phyloP scores from a whole-genome alignment of 2,113 vertebrate species.

The Climacteris rufus region DNA sequence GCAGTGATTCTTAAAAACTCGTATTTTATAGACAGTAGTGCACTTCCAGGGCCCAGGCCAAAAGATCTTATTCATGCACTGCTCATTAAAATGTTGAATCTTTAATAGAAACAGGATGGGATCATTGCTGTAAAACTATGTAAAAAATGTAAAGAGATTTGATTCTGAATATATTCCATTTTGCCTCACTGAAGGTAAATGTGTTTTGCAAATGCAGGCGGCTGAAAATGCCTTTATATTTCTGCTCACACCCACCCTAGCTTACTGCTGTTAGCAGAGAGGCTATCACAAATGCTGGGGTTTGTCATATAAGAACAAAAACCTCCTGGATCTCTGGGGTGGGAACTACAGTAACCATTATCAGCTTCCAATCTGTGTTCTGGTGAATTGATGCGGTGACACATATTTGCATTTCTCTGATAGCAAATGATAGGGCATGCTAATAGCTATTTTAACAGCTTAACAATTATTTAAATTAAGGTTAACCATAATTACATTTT shows the following conservation, averaged over 20 bases:
- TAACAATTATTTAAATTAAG: slow-evolving; percentile 27
- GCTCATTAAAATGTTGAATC: not conserved
- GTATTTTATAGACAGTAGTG: not conserved
- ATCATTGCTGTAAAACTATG: not conserved
- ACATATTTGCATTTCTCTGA: slow-evolving; percentile 39
- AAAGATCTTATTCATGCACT: not conserved
- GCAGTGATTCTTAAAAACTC: not conserved
- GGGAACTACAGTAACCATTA: not conserved
- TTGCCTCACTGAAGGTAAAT: not conserved
- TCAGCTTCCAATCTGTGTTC: not conserved
- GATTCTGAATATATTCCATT: not conserved
- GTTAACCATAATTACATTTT: slow-evolving; percentile 17
- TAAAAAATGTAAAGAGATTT: not conserved
- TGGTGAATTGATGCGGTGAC: not conserved
- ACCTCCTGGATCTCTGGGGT: not conserved
- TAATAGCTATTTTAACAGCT: slow-evolving; percentile 21
- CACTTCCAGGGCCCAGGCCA: not conserved
- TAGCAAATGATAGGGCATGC: slow-evolving; percentile 23
- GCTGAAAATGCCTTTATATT: not conserved
- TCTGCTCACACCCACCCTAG: not conserved
- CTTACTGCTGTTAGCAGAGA: not conserved
- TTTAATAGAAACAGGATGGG: not conserved
- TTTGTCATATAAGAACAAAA: not conserved
- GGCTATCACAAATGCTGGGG: not conserved
- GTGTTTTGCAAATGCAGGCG: not conserved